phyloP scores from a whole-genome alignment of 2,797 vertebrate species.

The Coranthus polyacanthus region DNA sequence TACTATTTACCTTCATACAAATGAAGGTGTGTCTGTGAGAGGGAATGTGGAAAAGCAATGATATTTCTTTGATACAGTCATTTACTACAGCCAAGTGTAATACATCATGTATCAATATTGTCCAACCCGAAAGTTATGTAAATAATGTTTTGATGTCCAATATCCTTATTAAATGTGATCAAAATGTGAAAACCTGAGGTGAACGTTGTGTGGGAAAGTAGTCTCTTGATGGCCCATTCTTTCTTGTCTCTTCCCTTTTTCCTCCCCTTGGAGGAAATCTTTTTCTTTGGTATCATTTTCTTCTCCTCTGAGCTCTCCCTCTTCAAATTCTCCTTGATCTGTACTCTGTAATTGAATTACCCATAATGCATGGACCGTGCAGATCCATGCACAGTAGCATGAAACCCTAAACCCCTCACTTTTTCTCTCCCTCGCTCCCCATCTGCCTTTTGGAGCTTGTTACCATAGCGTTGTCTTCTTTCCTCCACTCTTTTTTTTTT shows the following conservation, averaged over 20 bases:
- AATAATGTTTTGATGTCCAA: too few species aligned
- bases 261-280: neutral
- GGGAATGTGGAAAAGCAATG: too few species aligned
- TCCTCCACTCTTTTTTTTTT: neutral
- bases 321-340: conserved; percentile 11
- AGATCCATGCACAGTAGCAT: conserved; percentile 26
- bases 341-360: conserved; percentile 48
- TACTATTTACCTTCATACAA: too few species aligned
- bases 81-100: too few species aligned
- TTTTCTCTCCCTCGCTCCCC: neutral
- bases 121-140: too few species aligned
- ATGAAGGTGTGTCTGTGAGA: too few species aligned
- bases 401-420: conserved; percentile 47
- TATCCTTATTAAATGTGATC: too few species aligned
- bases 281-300: neutral
- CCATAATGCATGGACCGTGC: conserved; percentile 33
- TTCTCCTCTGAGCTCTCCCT: conserved; percentile 6
- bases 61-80: too few species aligned
- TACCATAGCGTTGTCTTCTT: neutral
- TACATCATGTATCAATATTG: too few species aligned
- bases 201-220: neutral
- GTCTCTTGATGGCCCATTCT: conserved; percentile 8
- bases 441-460: conserved; percentile 22
- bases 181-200: too few species aligned
- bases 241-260: neutral